Conservation (phyloP, 1,140 invertebrate genomes). For the Helicoverpa zea region DNA sequence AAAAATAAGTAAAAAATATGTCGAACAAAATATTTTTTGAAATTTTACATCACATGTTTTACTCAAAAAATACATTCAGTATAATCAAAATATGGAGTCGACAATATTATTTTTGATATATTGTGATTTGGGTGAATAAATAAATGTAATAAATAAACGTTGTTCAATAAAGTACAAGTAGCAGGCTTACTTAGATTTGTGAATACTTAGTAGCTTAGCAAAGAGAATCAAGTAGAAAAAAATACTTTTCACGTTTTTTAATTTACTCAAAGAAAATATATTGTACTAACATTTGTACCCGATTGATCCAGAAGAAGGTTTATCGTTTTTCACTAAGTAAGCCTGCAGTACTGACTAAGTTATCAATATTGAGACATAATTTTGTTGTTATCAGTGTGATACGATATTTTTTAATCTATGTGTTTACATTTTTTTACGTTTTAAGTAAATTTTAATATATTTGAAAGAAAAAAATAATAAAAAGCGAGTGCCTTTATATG, state of each 20-base stretch:
- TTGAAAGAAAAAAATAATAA: slow-evolving; percentile 71
- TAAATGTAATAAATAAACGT: neutral
- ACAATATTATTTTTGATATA: neutral
- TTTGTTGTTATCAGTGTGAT: slow-evolving; percentile 78
- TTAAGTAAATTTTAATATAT: slow-evolving; percentile 81
- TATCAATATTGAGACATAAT: slow-evolving; percentile 49
- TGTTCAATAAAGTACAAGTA: slow-evolving; percentile 17
- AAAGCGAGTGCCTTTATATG: slow-evolving; percentile 75
- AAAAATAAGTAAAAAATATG: neutral
- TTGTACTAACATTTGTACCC: no score
- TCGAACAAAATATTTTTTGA: no score
- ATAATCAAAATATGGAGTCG: no score
- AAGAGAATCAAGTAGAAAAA: no score
- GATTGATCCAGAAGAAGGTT: no score
- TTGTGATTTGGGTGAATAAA: slow-evolving; percentile 12
- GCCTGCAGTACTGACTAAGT: slow-evolving; percentile 52
- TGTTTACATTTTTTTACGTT: slow-evolving; percentile 76
- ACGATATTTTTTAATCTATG: slow-evolving; percentile 71
- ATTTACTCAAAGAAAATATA: no score
- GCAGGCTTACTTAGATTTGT: neutral
- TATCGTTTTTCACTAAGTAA: slow-evolving; percentile 7
- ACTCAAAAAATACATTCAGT: no score
- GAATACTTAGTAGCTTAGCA: neutral
- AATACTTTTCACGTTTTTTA: no score
- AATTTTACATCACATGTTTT: no score